phyloP scores from a whole-genome alignment of 1,140 invertebrate species.

The Batillaria attramentaria region DNA sequence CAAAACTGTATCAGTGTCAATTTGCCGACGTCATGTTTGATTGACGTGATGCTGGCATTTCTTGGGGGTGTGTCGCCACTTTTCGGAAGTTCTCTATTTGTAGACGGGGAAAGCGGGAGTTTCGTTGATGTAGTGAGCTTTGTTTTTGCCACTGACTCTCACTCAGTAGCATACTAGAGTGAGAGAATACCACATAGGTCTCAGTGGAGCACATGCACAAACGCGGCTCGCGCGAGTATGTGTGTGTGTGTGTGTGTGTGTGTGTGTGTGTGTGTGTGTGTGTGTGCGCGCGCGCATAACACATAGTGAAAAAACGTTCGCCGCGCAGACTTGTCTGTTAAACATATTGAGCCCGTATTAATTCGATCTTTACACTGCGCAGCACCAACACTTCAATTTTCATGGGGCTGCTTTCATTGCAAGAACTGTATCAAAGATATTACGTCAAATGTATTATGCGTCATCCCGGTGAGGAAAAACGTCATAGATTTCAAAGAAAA shows the following conservation, averaged over 20 bases:
- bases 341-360: too few relatives aligned
- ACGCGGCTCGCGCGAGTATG: background rate
- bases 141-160: constrained; percentile 1
- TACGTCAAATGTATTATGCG: background rate
- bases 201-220: background rate
- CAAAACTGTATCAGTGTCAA: too few relatives aligned
- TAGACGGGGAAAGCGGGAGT: too few relatives aligned
- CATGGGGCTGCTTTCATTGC: background rate
- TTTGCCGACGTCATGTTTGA: too few relatives aligned
- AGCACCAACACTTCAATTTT: background rate
- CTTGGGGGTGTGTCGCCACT: too few relatives aligned
- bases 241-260: constrained; percentile 23
- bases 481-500: background rate
- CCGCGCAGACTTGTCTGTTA: background rate
- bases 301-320: background rate
- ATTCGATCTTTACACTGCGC: too few relatives aligned
- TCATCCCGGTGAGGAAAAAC: background rate
- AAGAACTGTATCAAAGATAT: background rate
- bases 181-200: background rate
- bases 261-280: constrained; percentile 22
- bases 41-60: too few relatives aligned
- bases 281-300: background rate
- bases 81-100: too few relatives aligned
- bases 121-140: too few relatives aligned
- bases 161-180: constrained; percentile 8